Evolutionary conservation across 2,888 invertebrate genomes (phyloP), one percentile per base, ranked within the genome.

Genomic region (Cataglyphis livida): DNA sequence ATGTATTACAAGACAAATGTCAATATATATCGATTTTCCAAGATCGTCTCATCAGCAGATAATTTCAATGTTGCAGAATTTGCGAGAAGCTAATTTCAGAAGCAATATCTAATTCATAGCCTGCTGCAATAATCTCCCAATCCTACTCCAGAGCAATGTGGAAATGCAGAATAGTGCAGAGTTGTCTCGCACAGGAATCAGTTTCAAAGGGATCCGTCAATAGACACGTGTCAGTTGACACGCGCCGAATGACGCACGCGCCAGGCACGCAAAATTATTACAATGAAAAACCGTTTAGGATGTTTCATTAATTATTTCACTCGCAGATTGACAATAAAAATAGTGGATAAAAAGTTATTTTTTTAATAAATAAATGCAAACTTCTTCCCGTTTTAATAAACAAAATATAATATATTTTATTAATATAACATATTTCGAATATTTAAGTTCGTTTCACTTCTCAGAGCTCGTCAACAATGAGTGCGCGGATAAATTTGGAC

Each of bases 401-500:
- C 28, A 28, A 28, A 28, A 28, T 48, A 48, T 15, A 41, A 41
- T 35, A 25, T 3, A 64, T 48, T 59, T 28, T 28, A 28, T 28
- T 2, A 28, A 2, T 28, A 2, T 28, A 28, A 28, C 28, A 9
- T 15, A 73, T 74, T 21, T 32, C 32, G 21, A 21, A 10, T 64
- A 2, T 10, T 44, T 21, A 21, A 12, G 5, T 3, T 32, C 18
- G 71, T 9, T 57, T 59, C 21, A 32, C 18, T 79, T 61, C 78
- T 71, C 5, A 32, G 21, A 71, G 18, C 41, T 35, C 18, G 57
- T 12, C 48, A 35, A 32, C 70, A 59, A 78, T 65, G 78, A 78
- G 71, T 25, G 12, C 38, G 18, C 41, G 65, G 76, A 32, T 83
- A 71, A 61, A 82, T 75, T 38, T 28, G 68, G 74, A 82, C 57